Evolutionary conservation across 2,888 invertebrate genomes (phyloP).

Genomic region (Sminthurides aquaticus): DNA sequence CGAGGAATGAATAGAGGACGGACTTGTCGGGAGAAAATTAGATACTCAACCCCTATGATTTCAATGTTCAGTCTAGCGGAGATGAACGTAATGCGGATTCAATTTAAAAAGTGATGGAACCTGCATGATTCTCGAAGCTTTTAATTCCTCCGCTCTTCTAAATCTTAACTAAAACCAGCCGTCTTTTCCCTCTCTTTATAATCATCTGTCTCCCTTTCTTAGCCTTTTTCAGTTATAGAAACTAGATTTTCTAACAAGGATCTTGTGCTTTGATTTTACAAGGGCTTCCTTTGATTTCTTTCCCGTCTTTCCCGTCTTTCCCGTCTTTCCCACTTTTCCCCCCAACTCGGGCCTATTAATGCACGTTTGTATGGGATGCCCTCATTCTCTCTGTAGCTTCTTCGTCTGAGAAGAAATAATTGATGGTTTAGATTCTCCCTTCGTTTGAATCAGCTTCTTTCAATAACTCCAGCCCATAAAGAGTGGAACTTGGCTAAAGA

Average conservation of each 20-base stretch:
- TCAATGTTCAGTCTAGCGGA: neutral
- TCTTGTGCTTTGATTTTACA: neutral
- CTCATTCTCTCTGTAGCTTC: too few species aligned
- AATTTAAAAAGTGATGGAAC: neutral
- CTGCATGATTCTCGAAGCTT: neutral
- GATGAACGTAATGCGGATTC: neutral
- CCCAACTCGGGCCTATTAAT: neutral
- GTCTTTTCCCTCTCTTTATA: neutral
- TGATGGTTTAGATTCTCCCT: too few species aligned
- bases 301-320: neutral
- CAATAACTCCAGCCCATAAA: too few species aligned
- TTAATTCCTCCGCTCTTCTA: neutral
- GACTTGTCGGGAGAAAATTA: neutral
- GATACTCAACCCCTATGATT: neutral
- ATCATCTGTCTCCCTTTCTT: neutral
- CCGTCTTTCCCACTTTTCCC: neutral
- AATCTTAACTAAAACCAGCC: too few species aligned
- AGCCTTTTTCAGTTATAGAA: neutral
- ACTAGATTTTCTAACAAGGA: neutral
- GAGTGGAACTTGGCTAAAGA: too few species aligned
- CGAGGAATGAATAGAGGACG: neutral
- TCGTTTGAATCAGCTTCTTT: too few species aligned
- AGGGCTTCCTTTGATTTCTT: neutral
- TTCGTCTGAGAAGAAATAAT: neutral
- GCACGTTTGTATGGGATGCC: too few species aligned